phyloP scores from a whole-genome alignment of 1,140 invertebrate genomes.

The Meloidogyne chitwoodi region DNA sequence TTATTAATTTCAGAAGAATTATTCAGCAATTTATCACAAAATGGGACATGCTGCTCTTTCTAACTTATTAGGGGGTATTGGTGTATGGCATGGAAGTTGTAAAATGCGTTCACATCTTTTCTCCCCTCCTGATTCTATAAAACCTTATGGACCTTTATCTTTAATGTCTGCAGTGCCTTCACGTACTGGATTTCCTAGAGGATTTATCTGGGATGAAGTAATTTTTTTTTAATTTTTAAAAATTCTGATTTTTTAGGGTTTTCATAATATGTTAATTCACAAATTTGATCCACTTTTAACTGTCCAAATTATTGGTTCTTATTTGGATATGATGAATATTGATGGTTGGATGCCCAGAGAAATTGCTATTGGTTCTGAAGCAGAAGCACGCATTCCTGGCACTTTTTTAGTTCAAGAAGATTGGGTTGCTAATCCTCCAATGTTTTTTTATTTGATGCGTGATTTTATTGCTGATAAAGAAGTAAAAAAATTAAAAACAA shows the following conservation, averaged over 20 bases:
- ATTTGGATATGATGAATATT: slow-evolving; percentile 71
- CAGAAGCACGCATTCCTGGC: slow-evolving; percentile 68
- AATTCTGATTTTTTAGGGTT: slow-evolving; percentile 67
- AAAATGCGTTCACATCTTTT: slow-evolving; percentile 68
- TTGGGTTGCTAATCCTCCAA: slow-evolving; percentile 71
- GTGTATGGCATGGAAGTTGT: slow-evolving; percentile 30
- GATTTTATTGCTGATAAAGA: slow-evolving; percentile 28
- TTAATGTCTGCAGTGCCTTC: slow-evolving; percentile 90
- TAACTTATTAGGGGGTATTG: slow-evolving; percentile 89
- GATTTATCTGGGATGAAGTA: slow-evolving; percentile 94
- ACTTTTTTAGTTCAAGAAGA: slow-evolving; percentile 88
- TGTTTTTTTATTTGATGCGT: slow-evolving; percentile 52
- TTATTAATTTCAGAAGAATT: slow-evolving; percentile 1
- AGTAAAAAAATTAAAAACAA: neutral
- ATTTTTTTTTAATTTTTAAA: neutral
- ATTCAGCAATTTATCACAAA: neutral
- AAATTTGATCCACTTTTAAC: slow-evolving; percentile 76
- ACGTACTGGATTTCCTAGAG: slow-evolving; percentile 91
- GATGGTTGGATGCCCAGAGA: slow-evolving; percentile 98
- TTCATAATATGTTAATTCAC: slow-evolving; percentile 85
- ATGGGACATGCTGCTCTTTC: slow-evolving; percentile 68
- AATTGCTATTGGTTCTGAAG: slow-evolving; percentile 81
- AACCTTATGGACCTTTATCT: slow-evolving; percentile 81
- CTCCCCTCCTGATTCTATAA: neutral
- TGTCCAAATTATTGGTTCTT: slow-evolving; percentile 8